These are phyloP conservation scores for Limenitis camilla DNA, from an alignment of 2,888 invertebrate species.

Conservation along the genomic window DNA sequence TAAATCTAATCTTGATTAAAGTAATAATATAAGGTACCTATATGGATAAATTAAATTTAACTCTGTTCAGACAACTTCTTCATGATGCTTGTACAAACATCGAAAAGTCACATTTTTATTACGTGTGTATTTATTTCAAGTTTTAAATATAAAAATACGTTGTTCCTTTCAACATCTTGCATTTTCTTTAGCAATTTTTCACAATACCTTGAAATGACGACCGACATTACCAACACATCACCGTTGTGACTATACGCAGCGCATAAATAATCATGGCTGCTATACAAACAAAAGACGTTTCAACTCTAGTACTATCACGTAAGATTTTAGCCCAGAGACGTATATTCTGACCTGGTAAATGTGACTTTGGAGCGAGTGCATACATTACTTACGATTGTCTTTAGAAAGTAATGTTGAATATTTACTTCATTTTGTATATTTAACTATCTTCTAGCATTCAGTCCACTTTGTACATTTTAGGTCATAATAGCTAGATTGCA, in stretches of 20 bases:
- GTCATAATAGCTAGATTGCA: too few relatives aligned
- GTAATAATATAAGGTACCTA: too few relatives aligned
- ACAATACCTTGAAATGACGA: conserved; percentile 29
- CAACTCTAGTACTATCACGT: conserved; percentile 33
- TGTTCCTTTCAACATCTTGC: not conserved
- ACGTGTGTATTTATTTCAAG: too few relatives aligned
- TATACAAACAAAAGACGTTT: conserved; percentile 30
- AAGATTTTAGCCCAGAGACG: conserved; percentile 43
- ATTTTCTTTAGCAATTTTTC: conserved; percentile 13
- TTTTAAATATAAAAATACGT: not conserved
- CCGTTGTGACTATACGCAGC: conserved; percentile 26
- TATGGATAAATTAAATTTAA: too few relatives aligned
- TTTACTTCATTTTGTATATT: too few relatives aligned
- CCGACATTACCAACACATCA: conserved; percentile 23
- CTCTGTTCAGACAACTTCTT: too few relatives aligned
- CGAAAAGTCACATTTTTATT: too few relatives aligned
- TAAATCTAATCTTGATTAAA: too few relatives aligned
- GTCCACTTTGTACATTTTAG: too few relatives aligned
- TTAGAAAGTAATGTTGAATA: too few relatives aligned
- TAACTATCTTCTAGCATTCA: too few relatives aligned
- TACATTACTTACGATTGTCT: not conserved
- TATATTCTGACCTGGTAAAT: conserved; percentile 43
- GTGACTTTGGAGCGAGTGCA: conserved; percentile 3
- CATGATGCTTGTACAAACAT: too few relatives aligned
- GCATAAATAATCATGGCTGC: conserved; percentile 30